Base-by-base conservation (phyloP, 2,888 invertebrate genomes). In the Chaitophorus viminalis region DNA sequence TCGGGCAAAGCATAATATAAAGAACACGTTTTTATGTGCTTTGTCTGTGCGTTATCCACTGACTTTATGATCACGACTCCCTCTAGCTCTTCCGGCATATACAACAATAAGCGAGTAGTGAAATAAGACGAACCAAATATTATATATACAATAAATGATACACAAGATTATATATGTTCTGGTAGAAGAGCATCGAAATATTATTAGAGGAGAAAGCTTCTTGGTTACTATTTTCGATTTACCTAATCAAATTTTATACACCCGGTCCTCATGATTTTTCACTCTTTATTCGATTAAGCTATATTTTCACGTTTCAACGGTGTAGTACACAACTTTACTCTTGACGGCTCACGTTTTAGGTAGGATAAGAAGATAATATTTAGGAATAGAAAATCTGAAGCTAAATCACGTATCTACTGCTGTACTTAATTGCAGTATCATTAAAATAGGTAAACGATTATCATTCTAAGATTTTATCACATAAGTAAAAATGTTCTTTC, bases 1-100 rank as follows among this genome's bases (percentile, higher is more conserved):
- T 54, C 36, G 29, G 31, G 29, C 11, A 65, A 75, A 60, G 29
- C 21, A 83, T 65, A n/a, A n/a, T n/a, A 60, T 46, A 83, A 75
- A 84, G 46, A 76, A 84, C 84, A 25, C 18, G 5, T 84, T 76
- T 84, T 84, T 84, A 84, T 84, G 76, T 65, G 39, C 65, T 29
- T 82, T 74, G 82, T 60, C 54, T 72, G 74, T 29, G 74, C 25
- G 29, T 75, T 83, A 60, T 75, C 65, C 84, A 46, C 25, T 0
- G 65, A 68, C 25, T 76, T 84, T 84, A 84, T 60, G 84, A 84
- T 76, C 75, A 31, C 25, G 31, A 1, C 60, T 65, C 36, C 54
- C 54, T 21, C 25, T 74, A 60, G 36, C 29, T 83, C 36, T 75
- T 74, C 74, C 60, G 83, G 54, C 29, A 11, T 29, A 29, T 9